These are phyloP conservation scores for Caerostris darwini DNA, from an alignment of 1,140 invertebrate species.

Conservation along the genomic window DNA sequence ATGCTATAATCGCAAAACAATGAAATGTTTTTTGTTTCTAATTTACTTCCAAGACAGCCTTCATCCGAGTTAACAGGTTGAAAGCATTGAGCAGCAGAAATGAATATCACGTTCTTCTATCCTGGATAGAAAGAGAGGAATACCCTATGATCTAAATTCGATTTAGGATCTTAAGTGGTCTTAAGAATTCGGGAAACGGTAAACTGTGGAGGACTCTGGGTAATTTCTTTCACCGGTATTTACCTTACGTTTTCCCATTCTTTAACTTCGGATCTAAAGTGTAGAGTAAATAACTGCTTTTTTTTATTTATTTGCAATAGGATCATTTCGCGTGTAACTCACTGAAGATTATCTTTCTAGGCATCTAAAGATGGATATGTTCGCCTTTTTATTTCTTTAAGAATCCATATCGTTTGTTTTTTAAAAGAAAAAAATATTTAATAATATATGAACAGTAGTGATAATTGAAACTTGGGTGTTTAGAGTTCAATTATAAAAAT, in stretches of 20 bases:
- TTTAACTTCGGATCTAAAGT: neutral
- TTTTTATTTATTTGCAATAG: neutral
- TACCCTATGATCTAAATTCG: neutral
- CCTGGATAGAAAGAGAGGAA: neutral
- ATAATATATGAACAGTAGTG: no score
- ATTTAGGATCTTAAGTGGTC: slow-evolving; percentile 65
- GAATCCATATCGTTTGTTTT: no score
- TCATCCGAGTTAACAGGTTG: neutral
- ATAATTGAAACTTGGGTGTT: no score
- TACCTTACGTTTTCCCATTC: neutral
- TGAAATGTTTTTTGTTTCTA: neutral
- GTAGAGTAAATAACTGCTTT: neutral
- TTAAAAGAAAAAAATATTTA: no score
- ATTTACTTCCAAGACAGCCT: neutral
- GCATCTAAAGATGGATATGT: neutral
- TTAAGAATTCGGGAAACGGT: slow-evolving; percentile 32
- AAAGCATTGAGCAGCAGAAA: neutral
- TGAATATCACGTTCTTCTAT: neutral
- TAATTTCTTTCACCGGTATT: slow-evolving; percentile 68
- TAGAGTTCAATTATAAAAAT: no score
- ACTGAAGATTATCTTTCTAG: neutral
- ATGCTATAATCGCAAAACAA: no score
- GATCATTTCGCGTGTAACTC: neutral
- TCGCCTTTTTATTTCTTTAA: neutral
- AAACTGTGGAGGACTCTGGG: slow-evolving; percentile 35